These are phyloP conservation scores for Podarcis siculus DNA, from an alignment of 2,797 vertebrate species.

Conservation along the genomic window DNA sequence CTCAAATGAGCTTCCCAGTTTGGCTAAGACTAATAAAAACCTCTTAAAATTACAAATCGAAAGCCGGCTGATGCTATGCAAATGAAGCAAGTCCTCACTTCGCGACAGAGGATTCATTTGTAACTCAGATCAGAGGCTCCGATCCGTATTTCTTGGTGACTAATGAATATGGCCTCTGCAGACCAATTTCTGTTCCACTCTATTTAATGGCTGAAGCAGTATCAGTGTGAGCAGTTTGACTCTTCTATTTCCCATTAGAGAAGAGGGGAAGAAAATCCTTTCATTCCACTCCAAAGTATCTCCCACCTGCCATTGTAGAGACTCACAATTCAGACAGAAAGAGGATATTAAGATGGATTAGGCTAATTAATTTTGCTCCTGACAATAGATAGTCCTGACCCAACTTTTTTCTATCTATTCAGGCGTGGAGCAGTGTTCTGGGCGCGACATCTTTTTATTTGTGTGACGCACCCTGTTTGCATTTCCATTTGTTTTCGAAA, in stretches of 20 bases:
- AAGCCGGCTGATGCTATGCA: slow-evolving; percentile 77
- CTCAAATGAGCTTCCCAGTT: slow-evolving; percentile 71
- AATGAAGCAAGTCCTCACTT: slow-evolving; percentile 78
- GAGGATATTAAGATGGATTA: slow-evolving; percentile 87
- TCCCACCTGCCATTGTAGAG: slow-evolving; percentile 83
- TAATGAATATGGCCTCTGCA: slow-evolving; percentile 83
- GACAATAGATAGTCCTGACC: slow-evolving; percentile 69
- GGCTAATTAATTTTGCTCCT: slow-evolving; percentile 85
- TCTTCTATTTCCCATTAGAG: slow-evolving; percentile 80
- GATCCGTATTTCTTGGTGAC: slow-evolving; percentile 78
- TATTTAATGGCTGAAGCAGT: slow-evolving; percentile 76
- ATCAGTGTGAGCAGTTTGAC: slow-evolving; percentile 78
- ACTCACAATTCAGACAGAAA: slow-evolving; percentile 78
- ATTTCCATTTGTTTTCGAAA: slow-evolving; percentile 48
- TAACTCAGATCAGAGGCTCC: slow-evolving; percentile 81
- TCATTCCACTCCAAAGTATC: slow-evolving; percentile 76
- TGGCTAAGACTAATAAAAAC: slow-evolving; percentile 79
- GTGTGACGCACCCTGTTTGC: slow-evolving; percentile 58
- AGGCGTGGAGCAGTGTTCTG: slow-evolving; percentile 56
- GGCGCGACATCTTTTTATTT: slow-evolving; percentile 63
- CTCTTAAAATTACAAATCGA: slow-evolving; percentile 76
- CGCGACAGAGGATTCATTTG: slow-evolving; percentile 82
- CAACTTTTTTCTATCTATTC: slow-evolving; percentile 60
- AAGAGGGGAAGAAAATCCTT: slow-evolving; percentile 65
- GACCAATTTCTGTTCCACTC: slow-evolving; percentile 83